Evolutionary conservation across 92 coral and sea anemone genomes (phyloP).

Genomic region (Chrysogorgia sp.): DNA sequence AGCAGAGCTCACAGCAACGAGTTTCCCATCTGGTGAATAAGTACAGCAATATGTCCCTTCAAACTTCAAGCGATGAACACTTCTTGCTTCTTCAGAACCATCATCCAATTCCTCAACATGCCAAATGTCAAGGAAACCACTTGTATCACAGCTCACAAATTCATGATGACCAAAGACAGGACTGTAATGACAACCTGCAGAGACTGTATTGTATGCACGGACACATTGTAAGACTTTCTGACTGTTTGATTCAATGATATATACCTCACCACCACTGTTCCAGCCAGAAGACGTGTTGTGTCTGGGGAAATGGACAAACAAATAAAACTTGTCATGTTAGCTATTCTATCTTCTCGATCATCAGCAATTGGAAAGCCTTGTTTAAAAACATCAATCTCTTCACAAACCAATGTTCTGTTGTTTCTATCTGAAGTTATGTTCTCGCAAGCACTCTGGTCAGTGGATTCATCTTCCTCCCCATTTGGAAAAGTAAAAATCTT

Average conservation of each 20-base stretch:
- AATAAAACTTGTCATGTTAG: neutral
- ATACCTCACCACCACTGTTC: constrained; percentile 2
- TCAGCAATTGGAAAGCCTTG: constrained; percentile 34
- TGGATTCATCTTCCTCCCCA: constrained; percentile 13
- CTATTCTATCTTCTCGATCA: neutral
- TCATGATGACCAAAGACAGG: constrained; percentile 4
- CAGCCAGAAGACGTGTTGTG: constrained; percentile 3
- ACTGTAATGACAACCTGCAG: constrained; percentile 16
- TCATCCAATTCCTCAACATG: neutral
- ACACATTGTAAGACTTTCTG: neutral
- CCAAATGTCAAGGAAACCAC: constrained; percentile 4
- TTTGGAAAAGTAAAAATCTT: constrained; percentile 16
- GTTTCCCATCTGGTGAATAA: constrained; percentile 7
- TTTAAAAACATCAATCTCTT: constrained; percentile 15
- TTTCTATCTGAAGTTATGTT: neutral
- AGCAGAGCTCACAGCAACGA: neutral
- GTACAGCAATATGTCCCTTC: neutral
- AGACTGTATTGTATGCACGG: neutral
- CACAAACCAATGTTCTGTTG: constrained; percentile 1
- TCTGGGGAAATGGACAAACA: constrained; percentile 24
- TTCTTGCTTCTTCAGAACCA: neutral
- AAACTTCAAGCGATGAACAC: constrained; percentile 1
- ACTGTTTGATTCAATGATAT: neutral
- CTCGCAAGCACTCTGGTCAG: neutral
- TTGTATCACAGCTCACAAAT: constrained; percentile 7